Evolutionary conservation across 1,140 invertebrate species (phyloP), one percentile per base, ranked within the genome.

Genomic region (Oryctes rhinoceros): DNA sequence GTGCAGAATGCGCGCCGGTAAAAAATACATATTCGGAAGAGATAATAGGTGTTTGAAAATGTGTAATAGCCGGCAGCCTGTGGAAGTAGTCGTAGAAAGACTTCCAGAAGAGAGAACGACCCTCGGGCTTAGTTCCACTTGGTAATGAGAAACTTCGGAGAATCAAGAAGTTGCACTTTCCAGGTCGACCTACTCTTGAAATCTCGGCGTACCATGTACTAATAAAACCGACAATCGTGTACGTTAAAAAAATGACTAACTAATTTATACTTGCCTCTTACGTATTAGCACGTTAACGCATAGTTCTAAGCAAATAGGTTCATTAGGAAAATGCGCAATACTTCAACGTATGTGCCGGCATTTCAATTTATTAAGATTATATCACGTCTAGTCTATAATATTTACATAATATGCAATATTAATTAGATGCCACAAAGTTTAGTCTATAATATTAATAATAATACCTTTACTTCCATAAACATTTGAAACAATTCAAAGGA

Each of bases 91-190:
- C 49, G 49, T 35, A 62, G 77, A 78, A 35, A 37, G 48, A 78
- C 49, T 78, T 59, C 77, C 65, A 82, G 74, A 82, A 81, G 80
- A 82, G 80, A 81, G 80, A 82, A 81, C 20, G 30, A 74, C 78
- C 81, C 79, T 80, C 67, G 59, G 81, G 81, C 81, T 78, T 30
- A 39, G 80, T 76, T 30, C 81, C 80, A 82, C 81, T 82, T 82
- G 80, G 39, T 77, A 37, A 71, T 79, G 80, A 79, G 81, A 82
- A 82, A 79, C 78, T 82, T 67, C 44, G 48, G 35, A 48, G 76
- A 24, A 18, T 53, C 59, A 18, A 37, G 76, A 59, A 49, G 79
- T 80, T 67, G 67, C 67, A 78, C 18, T 53, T 48, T 76, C 35
- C 24, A 67, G 65, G 74, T 78, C 44, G 76, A 53, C 49, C 65